Conservation (phyloP, 1,140 invertebrate species). For the Lithobius niger region DNA sequence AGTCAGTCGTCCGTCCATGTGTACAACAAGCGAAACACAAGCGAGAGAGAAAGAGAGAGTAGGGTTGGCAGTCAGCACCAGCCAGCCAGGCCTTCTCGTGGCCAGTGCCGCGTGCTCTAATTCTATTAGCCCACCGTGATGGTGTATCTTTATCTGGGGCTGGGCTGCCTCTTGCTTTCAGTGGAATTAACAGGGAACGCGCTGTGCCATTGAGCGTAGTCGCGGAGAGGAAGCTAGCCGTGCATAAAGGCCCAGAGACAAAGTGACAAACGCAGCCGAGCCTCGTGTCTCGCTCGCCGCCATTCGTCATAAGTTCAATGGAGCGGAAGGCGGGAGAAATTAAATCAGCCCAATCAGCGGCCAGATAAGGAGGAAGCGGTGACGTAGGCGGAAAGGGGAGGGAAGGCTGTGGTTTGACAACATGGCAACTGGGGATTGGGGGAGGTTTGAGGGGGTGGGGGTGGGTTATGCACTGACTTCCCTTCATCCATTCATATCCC, state of each 20-base stretch:
- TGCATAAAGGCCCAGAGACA: neutral
- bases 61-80: too few relatives aligned
- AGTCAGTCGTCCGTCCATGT: too few relatives aligned
- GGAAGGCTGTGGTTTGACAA: too few relatives aligned
- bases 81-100: too few relatives aligned
- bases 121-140: slow-evolving; percentile 3
- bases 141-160: slow-evolving; percentile 3
- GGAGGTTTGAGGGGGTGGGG: neutral
- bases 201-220: too few relatives aligned
- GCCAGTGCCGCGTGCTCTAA: too few relatives aligned
- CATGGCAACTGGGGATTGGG: too few relatives aligned
- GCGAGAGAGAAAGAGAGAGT: too few relatives aligned
- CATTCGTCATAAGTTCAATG: slow-evolving; percentile 7
- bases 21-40: too few relatives aligned
- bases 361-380: neutral
- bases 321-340: neutral
- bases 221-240: too few relatives aligned
- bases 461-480: neutral
- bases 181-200: neutral
- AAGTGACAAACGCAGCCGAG: slow-evolving; percentile 3
- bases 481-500: neutral
- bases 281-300: neutral
- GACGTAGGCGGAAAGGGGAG: neutral
- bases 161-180: neutral
- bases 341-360: slow-evolving; percentile 6